Conservation (phyloP, 2,113 vertebrate genomes). For the Alces alces region DNA sequence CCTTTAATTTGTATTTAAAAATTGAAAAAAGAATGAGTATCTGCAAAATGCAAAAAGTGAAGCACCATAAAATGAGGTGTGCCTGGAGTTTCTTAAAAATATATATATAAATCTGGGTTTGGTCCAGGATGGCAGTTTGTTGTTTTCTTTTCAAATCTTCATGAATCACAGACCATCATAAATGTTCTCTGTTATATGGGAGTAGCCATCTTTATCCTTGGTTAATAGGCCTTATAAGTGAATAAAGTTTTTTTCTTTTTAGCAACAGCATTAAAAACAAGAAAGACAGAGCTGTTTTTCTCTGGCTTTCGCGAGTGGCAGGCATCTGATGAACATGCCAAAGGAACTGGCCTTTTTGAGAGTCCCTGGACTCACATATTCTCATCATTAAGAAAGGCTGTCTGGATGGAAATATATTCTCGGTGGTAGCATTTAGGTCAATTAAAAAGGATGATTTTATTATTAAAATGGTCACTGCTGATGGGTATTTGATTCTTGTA, state of each 20-base stretch:
- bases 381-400: background rate
- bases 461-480: constrained; percentile 7
- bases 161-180: background rate
- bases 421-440: background rate
- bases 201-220: constrained; percentile 14
- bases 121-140: background rate
- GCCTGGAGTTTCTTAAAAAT: background rate
- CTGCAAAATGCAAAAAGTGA: background rate
- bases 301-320: background rate
- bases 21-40: background rate
- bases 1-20: background rate
- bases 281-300: background rate
- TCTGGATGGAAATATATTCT: constrained; percentile 14
- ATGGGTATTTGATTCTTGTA: constrained; percentile 20
- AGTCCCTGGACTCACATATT: background rate
- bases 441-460: constrained; percentile 25
- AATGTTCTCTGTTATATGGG: background rate
- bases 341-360: background rate
- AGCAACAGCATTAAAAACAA: background rate
- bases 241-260: background rate
- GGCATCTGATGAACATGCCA: background rate
- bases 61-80: background rate
- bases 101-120: background rate
- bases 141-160: background rate
- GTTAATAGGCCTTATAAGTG: background rate